A percentile compares a stretch with the other conserved stretches of the same genome.
Conservation (phyloP, 2,113 vertebrate species). For the Lampris megalopsis region DNA sequence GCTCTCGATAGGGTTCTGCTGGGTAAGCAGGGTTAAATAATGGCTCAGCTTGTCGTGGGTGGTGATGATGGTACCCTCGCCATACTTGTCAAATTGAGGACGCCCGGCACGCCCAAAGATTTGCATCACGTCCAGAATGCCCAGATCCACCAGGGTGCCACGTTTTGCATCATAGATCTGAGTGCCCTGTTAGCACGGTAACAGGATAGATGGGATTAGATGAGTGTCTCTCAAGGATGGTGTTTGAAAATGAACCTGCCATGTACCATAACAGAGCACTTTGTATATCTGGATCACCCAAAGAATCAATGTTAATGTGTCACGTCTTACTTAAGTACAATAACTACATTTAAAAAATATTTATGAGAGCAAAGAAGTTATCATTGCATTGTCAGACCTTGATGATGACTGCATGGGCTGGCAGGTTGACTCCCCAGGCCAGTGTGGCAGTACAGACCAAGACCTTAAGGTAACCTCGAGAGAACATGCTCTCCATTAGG, state of each 20-base stretch:
- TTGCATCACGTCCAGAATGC: conserved; percentile 99
- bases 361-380: not conserved
- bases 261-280: too few relatives aligned
- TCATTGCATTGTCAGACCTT: conserved; percentile 83
- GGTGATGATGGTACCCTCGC: conserved; percentile 97
- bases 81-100: conserved; percentile 96
- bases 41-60: conserved; percentile 97
- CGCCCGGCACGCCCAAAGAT: conserved; percentile 97
- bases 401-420: conserved; percentile 98
- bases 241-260: too few relatives aligned
- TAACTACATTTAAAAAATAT: not conserved
- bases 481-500: conserved; percentile 95
- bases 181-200: conserved; percentile 87
- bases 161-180: conserved; percentile 99
- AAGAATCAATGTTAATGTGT: too few relatives aligned
- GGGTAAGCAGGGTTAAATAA: conserved; percentile 96
- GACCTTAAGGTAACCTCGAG: conserved; percentile 93
- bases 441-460: conserved; percentile 95
- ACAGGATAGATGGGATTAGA: conserved; percentile 1
- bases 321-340: too few relatives aligned
- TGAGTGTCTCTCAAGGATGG: too few relatives aligned
- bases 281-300: too few relatives aligned
- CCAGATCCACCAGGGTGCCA: conserved; percentile 95
- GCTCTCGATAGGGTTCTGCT: conserved; percentile 99
- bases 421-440: conserved; percentile 99